Conservation (phyloP, 2,113 vertebrate species). For the Cyanistes caeruleus region DNA sequence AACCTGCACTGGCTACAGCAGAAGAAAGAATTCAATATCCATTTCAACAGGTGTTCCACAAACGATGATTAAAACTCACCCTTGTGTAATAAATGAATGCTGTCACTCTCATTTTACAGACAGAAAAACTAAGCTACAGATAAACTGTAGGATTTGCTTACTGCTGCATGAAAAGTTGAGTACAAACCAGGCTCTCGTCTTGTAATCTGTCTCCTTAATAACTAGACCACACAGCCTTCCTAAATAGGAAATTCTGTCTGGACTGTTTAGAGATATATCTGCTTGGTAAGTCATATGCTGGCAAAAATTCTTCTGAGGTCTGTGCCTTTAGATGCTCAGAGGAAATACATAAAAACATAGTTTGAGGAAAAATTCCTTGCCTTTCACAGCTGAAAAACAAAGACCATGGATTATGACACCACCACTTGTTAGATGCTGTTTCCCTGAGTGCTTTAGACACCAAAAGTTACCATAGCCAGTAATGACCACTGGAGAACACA, state of each 20-base stretch:
- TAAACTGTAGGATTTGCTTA: neutral
- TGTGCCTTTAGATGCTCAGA: neutral
- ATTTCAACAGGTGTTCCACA: neutral
- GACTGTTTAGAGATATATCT: neutral
- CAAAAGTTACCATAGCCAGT: neutral
- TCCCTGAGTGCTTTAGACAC: neutral
- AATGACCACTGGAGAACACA: neutral
- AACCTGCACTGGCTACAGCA: neutral
- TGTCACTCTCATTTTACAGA: neutral
- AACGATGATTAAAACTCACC: neutral
- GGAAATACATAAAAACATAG: neutral
- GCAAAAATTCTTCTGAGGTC: neutral
- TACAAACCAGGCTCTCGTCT: neutral
- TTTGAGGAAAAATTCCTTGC: neutral
- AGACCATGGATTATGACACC: accelerated
- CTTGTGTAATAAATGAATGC: neutral
- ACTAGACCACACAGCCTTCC: neutral
- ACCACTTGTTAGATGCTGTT: neutral
- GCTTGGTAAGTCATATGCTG: neutral
- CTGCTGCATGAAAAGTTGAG: neutral
- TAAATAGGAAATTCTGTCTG: neutral
- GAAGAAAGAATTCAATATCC: neutral
- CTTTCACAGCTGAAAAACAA: neutral
- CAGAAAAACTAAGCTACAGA: neutral
- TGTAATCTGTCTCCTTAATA: neutral